Evolutionary conservation across 1,140 invertebrate genomes (phyloP), one percentile per base, ranked within the genome.

Genomic region (Drosophila cardini): DNA sequence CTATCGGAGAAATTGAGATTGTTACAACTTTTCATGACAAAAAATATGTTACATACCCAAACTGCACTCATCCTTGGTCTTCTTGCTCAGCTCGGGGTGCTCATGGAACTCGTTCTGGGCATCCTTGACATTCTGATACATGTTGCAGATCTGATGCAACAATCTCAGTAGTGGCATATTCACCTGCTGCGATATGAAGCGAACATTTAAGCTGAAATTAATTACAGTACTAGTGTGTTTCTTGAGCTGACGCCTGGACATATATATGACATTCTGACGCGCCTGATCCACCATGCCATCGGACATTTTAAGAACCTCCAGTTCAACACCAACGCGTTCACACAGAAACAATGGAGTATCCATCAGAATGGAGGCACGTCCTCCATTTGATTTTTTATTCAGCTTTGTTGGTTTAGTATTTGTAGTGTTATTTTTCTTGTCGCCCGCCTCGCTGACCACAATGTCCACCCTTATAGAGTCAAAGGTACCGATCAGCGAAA

Each of bases 41-140:
- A 40, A 32, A 16, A 7, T 13, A 11, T 38, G 15, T n/a, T 21
- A 2, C 71, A 30, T 75, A 92, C 91, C 91, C 94, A 90, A 75
- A 84, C 91, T 92, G 9, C 90, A 92, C 46, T 92, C 91, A 57
- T 92, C 91, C 43, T 92, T 92, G 13, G 83, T 80, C 15, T 92
- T 91, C 78, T 94, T 93, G 42, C 91, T 87, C 15, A 94, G 90
- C 16, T 91, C 91, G 1, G 95, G 94, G 73, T 96, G 96, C 72
- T 95, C 96, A 83, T 95, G 96, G 52, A 99, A 93, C 80, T 98
- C 97, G 81, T 96, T 96, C 91, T 98, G 96, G 1, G 98, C 98
- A 87, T 98, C 97, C 87, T 98, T 97, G 4, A 98, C 97, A 93
- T 99, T 99, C 92, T 98, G 97, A 93, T 99, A 98, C 97, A 99